Evolutionary conservation across 2,113 vertebrate genomes (phyloP).

Genomic region (Lepisosteus osseus): DNA sequence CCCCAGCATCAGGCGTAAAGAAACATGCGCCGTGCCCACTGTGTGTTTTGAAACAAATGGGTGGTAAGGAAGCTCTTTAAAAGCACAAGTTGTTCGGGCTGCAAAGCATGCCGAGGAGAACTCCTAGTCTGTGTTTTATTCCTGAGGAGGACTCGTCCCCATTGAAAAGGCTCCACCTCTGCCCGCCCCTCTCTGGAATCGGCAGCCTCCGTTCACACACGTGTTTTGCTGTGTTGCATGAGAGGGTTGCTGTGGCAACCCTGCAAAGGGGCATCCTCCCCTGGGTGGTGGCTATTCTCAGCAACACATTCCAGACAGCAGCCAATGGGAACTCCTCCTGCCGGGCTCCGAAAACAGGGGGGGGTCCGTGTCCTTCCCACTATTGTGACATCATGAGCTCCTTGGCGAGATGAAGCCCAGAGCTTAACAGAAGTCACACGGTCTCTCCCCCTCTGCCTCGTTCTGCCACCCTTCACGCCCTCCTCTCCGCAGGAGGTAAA

Average conservation of each 20-base stretch:
- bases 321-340: conserved; percentile 48
- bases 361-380: conserved; percentile 9
- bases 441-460: background rate
- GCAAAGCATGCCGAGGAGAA: no score
- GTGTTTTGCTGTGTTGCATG: conserved; percentile 43
- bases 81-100: no score
- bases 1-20: no score
- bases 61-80: no score
- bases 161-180: conserved; percentile 3
- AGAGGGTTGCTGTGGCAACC: conserved; percentile 67
- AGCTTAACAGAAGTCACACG: background rate
- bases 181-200: conserved; percentile 6
- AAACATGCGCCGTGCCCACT: no score
- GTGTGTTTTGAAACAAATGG: no score
- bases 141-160: no score
- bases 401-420: background rate
- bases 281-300: conserved; percentile 71
- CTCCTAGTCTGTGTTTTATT: no score
- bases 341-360: conserved; percentile 42
- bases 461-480: background rate
- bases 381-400: conserved; percentile 21
- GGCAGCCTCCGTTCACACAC: conserved; percentile 21
- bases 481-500: background rate
- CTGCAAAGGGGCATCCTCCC: conserved; percentile 53
- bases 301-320: conserved; percentile 58